Base-by-base conservation (phyloP, 2,113 vertebrate genomes). In the Cyphomyrus discorhynchus region DNA sequence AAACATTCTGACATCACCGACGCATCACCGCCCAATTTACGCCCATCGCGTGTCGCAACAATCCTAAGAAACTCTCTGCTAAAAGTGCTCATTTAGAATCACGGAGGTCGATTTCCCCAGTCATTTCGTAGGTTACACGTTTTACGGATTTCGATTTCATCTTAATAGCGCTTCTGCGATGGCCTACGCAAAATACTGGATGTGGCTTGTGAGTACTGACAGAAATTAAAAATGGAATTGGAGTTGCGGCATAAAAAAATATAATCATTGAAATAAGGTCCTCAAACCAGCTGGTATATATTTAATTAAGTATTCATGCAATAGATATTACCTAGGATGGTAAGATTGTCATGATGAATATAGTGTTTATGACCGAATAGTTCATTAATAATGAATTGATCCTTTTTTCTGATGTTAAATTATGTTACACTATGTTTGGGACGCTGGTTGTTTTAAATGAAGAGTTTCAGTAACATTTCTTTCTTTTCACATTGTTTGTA, bases 141-240 rank as follows among this genome's bases (percentile, higher is more conserved):
- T 80, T 80, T 45, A 39, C 77, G 17, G 39, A 47, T 84, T 84
- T 47, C 2, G 21, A 47, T 47, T 47, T 84, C 21, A n/a, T 2
- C 5, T n/a, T 47, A 47, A 46, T 11, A 47, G 2, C 3, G 45
- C 42, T 84, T 9, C 24, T 39, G 31, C 50, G 27, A 87, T 87
- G 85, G 85, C 85, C 19, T 87, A 87, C 85, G 85, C 49, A 87
- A 39, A 35, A 9, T 87, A 87, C 50, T 87, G 85, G 85, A 87
- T 87, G 85, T 52, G n/a, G 85, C 85, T 87, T 53, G 85, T 87
- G 50, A 87, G 85, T 87, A 87, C 17, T 35, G 50, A 47, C 8
- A 1, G 45, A 84, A 47, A 84, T 46, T 9, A 42, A 24, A 46
- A 84, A 47, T 84, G 42, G 15, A 39, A 42, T 82, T 82, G 2